phyloP scores from a whole-genome alignment of 2,888 invertebrate genomes.

The Lissonota sp. region DNA sequence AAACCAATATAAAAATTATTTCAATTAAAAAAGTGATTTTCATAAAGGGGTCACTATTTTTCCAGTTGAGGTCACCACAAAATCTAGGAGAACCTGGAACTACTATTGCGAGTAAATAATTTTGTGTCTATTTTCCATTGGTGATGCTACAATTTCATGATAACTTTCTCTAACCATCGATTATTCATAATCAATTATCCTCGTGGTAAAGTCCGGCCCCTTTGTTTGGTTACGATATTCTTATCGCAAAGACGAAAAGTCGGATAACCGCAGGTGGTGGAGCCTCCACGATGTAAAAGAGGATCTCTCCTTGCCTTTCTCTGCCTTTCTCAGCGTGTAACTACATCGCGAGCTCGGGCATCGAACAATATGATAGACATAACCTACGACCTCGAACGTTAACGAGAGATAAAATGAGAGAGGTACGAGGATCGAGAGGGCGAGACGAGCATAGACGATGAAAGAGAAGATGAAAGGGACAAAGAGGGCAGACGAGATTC shows the following conservation, averaged over 20 bases:
- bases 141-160: no score
- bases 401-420: constrained; percentile 73
- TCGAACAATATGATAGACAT: constrained; percentile 78
- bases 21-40: no score
- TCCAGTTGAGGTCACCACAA: no score
- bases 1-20: no score
- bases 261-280: constrained; percentile 31
- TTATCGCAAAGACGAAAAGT: constrained; percentile 65
- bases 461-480: constrained; percentile 45
- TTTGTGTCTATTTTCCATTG: no score
- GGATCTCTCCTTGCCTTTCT: constrained; percentile 36
- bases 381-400: constrained; percentile 77
- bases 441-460: constrained; percentile 36
- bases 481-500: constrained; percentile 35
- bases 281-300: constrained; percentile 36
- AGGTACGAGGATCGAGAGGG: constrained; percentile 41
- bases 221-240: constrained; percentile 72
- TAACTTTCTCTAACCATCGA: no score
- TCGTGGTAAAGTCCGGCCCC: constrained; percentile 42
- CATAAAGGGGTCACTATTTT: no score
- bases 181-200: no score
- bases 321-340: constrained; percentile 35
- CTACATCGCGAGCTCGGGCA: constrained; percentile 60
- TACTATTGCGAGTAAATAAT: no score
- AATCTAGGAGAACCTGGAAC: no score